Conservation (phyloP, 2,113 vertebrate genomes). For the Carassius gibelio region DNA sequence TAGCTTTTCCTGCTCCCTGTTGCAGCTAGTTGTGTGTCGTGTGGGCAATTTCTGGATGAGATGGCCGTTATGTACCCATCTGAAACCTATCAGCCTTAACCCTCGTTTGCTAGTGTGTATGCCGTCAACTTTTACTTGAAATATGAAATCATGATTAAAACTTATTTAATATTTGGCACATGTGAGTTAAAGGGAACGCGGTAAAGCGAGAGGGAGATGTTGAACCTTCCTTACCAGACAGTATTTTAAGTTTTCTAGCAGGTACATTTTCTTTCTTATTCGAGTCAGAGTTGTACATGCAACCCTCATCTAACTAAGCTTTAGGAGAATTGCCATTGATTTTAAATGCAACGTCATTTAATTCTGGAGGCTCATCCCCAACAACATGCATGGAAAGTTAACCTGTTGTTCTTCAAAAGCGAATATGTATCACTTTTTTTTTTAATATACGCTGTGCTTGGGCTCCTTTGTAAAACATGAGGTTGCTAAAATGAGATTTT, state of each 20-base stretch:
- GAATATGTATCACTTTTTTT: not conserved
- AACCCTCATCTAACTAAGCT: not conserved
- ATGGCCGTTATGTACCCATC: conserved; percentile 19
- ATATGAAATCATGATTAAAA: not conserved
- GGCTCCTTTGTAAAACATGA: not conserved
- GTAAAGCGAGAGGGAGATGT: not conserved
- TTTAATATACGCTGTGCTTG: not conserved
- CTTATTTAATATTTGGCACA: not conserved
- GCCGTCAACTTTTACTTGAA: conserved; percentile 9
- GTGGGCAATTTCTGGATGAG: conserved; percentile 18
- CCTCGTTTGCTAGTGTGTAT: not conserved
- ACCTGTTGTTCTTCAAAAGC: not conserved
- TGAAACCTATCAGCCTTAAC: conserved; percentile 36
- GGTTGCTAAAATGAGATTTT: not conserved
- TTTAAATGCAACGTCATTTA: not conserved
- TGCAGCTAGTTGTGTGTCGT: conserved; percentile 58
- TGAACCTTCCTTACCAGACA: conserved; percentile 54
- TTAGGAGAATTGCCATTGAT: conserved; percentile 7
- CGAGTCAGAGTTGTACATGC: not conserved
- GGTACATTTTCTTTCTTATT: not conserved
- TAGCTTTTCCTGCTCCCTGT: conserved; percentile 65
- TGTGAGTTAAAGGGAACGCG: not conserved
- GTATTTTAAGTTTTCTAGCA: conserved; percentile 64
- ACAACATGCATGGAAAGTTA: conserved; percentile 2
- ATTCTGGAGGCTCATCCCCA: not conserved